Percentiles rank a stretch among this genome's conserved stretches.
These are phyloP conservation scores for Lamellibrachia luymesi DNA, from an alignment of 1,140 invertebrate genomes.

Conservation along the genomic window DNA sequence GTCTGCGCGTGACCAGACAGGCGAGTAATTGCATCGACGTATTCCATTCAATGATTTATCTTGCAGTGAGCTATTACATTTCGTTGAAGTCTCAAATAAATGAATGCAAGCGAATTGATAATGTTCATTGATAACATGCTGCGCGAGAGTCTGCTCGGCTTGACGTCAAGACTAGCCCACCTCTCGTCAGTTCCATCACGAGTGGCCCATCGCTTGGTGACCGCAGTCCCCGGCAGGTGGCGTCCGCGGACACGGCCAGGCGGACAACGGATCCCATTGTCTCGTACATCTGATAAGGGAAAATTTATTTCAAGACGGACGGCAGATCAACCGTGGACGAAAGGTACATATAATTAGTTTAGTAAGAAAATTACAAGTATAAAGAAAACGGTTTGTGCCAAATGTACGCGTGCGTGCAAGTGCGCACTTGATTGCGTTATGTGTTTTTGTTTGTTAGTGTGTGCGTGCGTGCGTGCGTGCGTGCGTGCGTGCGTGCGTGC, in stretches of 20 bases:
- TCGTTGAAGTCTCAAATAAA: not conserved
- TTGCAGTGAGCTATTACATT: not conserved
- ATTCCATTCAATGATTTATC: not conserved
- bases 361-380: too few relatives aligned
- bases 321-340: too few relatives aligned
- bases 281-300: slow-evolving; percentile 10
- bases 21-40: not conserved
- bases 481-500: too few relatives aligned
- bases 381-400: too few relatives aligned
- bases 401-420: too few relatives aligned
- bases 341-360: not conserved
- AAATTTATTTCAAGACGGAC: not conserved
- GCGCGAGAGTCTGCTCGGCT: not conserved
- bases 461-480: too few relatives aligned
- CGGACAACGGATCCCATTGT: slow-evolving; percentile 4
- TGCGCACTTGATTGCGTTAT: too few relatives aligned
- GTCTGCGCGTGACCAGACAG: not conserved
- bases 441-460: too few relatives aligned
- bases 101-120: not conserved
- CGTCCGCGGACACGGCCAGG: slow-evolving; percentile 26
- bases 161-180: not conserved
- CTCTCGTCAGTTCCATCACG: slow-evolving; percentile 22
- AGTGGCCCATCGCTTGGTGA: slow-evolving; percentile 25
- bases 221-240: slow-evolving; percentile 27
- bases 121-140: not conserved